Percentiles rank a stretch among this genome's conserved stretches.
phyloP scores from a whole-genome alignment of 37 sponge, comb jelly and placozoan genomes.

The Beroe forskalii region DNA sequence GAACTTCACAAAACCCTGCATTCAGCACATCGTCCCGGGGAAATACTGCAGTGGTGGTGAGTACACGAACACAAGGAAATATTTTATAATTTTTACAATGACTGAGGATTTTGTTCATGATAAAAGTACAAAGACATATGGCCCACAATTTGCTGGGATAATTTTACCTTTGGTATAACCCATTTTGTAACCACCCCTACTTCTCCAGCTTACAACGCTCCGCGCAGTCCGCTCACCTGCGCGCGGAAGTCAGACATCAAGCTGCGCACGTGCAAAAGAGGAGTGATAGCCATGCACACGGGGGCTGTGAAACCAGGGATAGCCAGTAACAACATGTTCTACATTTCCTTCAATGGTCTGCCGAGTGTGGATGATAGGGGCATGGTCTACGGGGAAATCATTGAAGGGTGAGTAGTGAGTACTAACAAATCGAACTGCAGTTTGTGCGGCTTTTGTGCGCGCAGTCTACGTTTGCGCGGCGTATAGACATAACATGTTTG shows the following conservation, averaged over 20 bases:
- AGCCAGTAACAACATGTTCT: background rate
- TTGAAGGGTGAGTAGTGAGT: conserved; percentile 8
- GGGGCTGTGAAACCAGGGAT: background rate
- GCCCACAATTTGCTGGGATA: no score
- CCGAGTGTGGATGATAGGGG: background rate
- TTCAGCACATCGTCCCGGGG: background rate
- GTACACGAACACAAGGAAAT: background rate
- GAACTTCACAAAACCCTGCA: background rate
- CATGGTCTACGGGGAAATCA: conserved; percentile 12
- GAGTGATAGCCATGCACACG: background rate
- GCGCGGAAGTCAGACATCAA: background rate
- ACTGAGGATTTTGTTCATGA: no score
- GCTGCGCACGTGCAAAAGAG: conserved; percentile 15
- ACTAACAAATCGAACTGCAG: background rate
- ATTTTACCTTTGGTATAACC: no score
- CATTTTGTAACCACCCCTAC: no score
- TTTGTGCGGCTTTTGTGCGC: background rate
- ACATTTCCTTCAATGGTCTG: conserved; percentile 1
- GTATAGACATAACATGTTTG: no score
- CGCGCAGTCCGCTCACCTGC: background rate
- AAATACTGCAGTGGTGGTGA: conserved; percentile 21
- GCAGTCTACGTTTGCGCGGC: no score
- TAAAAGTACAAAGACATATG: no score
- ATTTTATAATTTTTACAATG: no score
- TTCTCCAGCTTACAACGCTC: background rate